phyloP scores from a whole-genome alignment of 2,888 invertebrate species.

The Lysandra bellargus region DNA sequence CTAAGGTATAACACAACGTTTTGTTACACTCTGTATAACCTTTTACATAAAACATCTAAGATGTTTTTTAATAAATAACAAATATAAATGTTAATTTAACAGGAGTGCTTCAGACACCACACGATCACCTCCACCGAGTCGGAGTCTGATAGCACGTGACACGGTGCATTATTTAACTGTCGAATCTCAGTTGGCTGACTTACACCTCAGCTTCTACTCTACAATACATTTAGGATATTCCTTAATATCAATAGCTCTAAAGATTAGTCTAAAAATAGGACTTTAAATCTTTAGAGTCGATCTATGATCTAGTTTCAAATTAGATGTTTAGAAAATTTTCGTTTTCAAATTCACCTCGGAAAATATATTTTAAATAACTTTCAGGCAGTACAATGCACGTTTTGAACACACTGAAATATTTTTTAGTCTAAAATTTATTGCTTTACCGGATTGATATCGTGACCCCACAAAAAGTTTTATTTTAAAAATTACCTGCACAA shows the following conservation, averaged over 20 bases:
- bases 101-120: not conserved
- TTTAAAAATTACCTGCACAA: no score
- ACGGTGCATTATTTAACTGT: constrained; percentile 24
- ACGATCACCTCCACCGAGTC: constrained; percentile 1
- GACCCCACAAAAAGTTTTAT: not conserved
- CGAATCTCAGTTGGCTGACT: not conserved
- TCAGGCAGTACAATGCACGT: not conserved
- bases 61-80: no score
- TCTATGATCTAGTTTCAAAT: no score
- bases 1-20: no score
- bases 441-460: not conserved
- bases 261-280: no score
- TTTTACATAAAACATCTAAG: no score
- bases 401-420: not conserved
- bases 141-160: constrained; percentile 8
- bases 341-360: no score
- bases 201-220: not conserved
- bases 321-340: no score
- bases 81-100: not conserved
- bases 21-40: no score
- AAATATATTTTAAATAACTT: not conserved
- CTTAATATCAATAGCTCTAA: not conserved
- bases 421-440: not conserved
- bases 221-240: not conserved
- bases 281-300: no score